Evolutionary conservation across 1,140 invertebrate genomes (phyloP), one percentile per base, ranked within the genome.

Genomic region (Drosophila kurseongensis): DNA sequence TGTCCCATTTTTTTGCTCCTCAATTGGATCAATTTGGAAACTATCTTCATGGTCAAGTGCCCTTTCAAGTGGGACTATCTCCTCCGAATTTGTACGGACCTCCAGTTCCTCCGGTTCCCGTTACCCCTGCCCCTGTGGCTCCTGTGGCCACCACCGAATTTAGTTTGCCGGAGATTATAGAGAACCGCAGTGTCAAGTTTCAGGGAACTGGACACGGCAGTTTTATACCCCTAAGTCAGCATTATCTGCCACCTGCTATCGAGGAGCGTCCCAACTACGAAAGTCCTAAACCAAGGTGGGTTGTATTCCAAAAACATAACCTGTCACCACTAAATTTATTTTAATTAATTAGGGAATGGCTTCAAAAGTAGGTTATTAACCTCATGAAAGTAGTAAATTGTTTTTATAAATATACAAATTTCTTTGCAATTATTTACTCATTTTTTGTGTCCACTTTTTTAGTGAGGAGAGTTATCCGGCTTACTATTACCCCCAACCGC

Each of bases 251-350:
- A 5, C 90, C 90, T 0, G 57, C 48, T 6, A 10, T 68, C 6
- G 90, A 84, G 10, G 72, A 90, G 40, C 78, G 80, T 0, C 90
- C 90, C 1, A 83, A 47, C 40, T 91, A 90, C 52, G 90, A 91
- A 27, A 78, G 57, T 54, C 83, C 90, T 4, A 85, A 78, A 38
- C 90, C 83, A 0, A 77, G 84, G 83, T 88, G 13, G 5, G 55
- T 57, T 10, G 35, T 12, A 8, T 8, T n/a, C n/a, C 18, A 8
- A 8, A 32, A 7, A 9, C 4, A 32, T 23, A 23, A 4, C 23
- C 23, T 23, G 3, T 23, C 4, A 4, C 23, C 23, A 23, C 2
- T 2, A 23, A 23, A 23, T 23, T 4, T 23, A 23, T 23, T 23
- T 23, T 0, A 23, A 23, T 23, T 23, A 23, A 23, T 23, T 23